Evolutionary conservation across 2,888 invertebrate genomes (phyloP).

Genomic region (Meiosimyza decipiens): DNA sequence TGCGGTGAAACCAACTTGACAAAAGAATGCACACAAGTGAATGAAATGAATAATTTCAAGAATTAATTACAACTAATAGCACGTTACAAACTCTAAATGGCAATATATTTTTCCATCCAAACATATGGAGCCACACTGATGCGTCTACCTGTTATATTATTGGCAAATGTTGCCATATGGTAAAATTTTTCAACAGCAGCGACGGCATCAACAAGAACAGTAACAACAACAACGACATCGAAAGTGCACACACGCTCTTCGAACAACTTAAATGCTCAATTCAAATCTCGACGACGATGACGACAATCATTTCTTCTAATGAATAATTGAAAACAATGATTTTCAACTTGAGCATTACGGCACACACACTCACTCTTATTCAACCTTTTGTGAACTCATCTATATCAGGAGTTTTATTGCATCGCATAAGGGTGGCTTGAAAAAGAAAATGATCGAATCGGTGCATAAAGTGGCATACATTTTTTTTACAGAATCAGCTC

Average conservation of each 20-base stretch:
- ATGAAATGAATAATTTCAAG: slow-evolving; percentile 40
- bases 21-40: slow-evolving; percentile 14
- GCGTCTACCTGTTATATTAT: neutral
- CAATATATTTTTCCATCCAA: neutral
- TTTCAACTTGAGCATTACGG: slow-evolving; percentile 22
- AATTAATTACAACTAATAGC: slow-evolving; percentile 36
- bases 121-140: neutral
- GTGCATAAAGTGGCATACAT: no score
- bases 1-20: neutral
- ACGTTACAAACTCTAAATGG: neutral
- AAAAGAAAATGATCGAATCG: no score
- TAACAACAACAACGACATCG: slow-evolving; percentile 1
- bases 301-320: slow-evolving; percentile 45
- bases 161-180: slow-evolving; percentile 11
- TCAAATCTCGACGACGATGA: slow-evolving; percentile 14
- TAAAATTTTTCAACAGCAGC: neutral
- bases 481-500: no score
- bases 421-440: no score
- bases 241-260: neutral
- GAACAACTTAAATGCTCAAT: slow-evolving; percentile 3
- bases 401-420: no score
- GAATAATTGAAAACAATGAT: slow-evolving; percentile 52
- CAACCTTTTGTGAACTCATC: neutral
- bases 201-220: neutral
- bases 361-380: slow-evolving; percentile 5